Evolutionary conservation across 2,888 invertebrate species (phyloP).

Genomic region (Drosophila stalkeri): DNA sequence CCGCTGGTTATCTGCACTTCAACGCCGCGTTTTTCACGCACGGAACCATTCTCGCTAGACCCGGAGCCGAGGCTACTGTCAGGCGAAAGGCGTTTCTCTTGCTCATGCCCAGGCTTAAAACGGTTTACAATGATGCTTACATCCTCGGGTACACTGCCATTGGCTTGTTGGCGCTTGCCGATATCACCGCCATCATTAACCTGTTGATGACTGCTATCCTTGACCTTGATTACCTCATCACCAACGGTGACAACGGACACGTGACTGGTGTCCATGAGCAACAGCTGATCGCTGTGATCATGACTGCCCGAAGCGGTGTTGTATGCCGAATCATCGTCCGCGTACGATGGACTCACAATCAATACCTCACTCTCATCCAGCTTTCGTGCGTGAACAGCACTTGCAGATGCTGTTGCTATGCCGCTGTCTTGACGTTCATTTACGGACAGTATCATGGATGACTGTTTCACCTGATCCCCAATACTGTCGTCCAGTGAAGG

Average conservation of each 20-base stretch:
- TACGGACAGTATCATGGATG: constrained; percentile 83
- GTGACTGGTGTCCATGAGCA: constrained; percentile 91
- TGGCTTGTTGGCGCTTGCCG: constrained; percentile 83
- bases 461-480: constrained; percentile 86
- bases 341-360: constrained; percentile 90
- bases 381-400: constrained; percentile 87
- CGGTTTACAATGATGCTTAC: constrained; percentile 85
- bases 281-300: constrained; percentile 77
- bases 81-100: constrained; percentile 86
- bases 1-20: constrained; percentile 72
- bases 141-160: constrained; percentile 85
- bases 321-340: constrained; percentile 89
- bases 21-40: constrained; percentile 86
- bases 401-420: constrained; percentile 11
- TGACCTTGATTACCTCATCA: constrained; percentile 89
- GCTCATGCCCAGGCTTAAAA: constrained; percentile 67
- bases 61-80: constrained; percentile 87
- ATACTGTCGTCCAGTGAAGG: constrained; percentile 92
- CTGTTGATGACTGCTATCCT: constrained; percentile 88
- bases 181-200: constrained; percentile 25
- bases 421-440: constrained; percentile 58
- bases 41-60: constrained; percentile 91
- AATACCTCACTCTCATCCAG: constrained; percentile 94
- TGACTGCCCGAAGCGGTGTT: constrained; percentile 82
- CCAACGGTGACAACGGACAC: constrained; percentile 96